Evolutionary conservation across 2,113 vertebrate species (phyloP).

Genomic region (Todiramphus saurophagus): DNA sequence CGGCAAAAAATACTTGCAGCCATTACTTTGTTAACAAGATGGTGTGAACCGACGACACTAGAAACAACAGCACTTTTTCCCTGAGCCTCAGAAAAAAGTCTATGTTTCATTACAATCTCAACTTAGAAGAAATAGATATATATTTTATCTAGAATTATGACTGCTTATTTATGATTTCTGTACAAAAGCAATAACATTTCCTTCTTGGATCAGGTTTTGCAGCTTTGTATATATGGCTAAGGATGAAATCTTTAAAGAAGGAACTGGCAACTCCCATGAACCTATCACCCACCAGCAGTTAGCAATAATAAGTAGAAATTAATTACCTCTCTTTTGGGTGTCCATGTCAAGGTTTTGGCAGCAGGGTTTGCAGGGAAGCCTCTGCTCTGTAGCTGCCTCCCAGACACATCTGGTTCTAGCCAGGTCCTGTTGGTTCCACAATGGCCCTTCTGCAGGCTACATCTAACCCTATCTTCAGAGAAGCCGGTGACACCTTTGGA

Average conservation of each 20-base stretch:
- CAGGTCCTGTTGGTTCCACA: not conserved
- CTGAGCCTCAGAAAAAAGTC: not conserved
- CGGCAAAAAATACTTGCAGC: not conserved
- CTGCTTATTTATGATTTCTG: not conserved
- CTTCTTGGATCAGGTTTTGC: not conserved
- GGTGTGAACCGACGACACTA: accelerated
- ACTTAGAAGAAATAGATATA: not conserved
- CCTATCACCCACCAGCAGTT: not conserved
- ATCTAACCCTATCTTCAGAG: not conserved
- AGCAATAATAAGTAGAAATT: not conserved
- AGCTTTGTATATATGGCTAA: not conserved
- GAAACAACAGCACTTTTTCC: not conserved
- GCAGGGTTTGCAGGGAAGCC: not conserved
- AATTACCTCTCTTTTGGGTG: not conserved
- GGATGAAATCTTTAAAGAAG: not conserved
- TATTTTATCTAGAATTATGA: not conserved
- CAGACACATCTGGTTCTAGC: too few species aligned
- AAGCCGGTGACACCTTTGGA: not conserved
- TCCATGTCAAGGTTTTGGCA: not conserved
- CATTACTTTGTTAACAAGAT: not conserved
- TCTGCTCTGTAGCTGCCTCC: not conserved
- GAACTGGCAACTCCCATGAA: not conserved
- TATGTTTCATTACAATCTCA: not conserved
- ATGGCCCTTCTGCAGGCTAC: not conserved
- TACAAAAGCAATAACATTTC: not conserved